Conservation (phyloP, 2,888 invertebrate genomes). For the Meandrusa payeni region DNA sequence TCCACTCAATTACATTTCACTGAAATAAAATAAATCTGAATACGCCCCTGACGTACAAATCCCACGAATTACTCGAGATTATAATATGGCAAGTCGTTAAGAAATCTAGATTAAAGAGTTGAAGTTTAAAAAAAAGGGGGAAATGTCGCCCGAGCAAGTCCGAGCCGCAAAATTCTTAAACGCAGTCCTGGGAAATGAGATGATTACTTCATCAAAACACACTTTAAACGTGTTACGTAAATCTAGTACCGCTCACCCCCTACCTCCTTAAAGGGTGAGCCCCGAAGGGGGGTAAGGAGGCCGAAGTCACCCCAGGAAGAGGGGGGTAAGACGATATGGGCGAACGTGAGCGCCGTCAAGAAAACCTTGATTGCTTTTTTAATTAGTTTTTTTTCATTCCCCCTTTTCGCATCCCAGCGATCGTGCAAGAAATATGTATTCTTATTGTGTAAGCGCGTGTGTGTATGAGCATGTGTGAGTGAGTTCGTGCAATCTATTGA, state of each 20-base stretch:
- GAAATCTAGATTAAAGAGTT: constrained; percentile 73
- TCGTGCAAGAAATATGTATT: constrained; percentile 76
- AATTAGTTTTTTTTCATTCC: constrained; percentile 78
- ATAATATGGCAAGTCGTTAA: constrained; percentile 66
- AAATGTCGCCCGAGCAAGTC: constrained; percentile 56
- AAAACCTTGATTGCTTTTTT: constrained; percentile 82
- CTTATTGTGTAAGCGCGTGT: constrained; percentile 37
- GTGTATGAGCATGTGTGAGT: constrained; percentile 40
- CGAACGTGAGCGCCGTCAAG: constrained; percentile 81
- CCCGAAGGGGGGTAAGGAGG: constrained; percentile 38
- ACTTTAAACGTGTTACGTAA: constrained; percentile 81
- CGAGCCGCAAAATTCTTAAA: constrained; percentile 77
- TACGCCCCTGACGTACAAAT: constrained; percentile 45
- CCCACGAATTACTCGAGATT: constrained; percentile 57
- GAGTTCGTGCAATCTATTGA: constrained; percentile 37
- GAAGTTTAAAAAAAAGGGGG: constrained; percentile 49
- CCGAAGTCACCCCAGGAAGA: constrained; percentile 52
- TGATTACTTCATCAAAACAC: constrained; percentile 82
- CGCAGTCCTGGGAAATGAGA: constrained; percentile 78
- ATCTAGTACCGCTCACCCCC: constrained; percentile 72
- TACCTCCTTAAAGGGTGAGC: constrained; percentile 61
- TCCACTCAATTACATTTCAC: not conserved
- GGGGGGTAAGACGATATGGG: constrained; percentile 81
- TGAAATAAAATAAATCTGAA: constrained; percentile 38
- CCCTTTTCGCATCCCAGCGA: constrained; percentile 73